Percentiles rank a stretch among this genome's conserved stretches.
These are phyloP conservation scores for Coelinius sp. DNA, from an alignment of 2,888 invertebrate species.

Conservation along the genomic window DNA sequence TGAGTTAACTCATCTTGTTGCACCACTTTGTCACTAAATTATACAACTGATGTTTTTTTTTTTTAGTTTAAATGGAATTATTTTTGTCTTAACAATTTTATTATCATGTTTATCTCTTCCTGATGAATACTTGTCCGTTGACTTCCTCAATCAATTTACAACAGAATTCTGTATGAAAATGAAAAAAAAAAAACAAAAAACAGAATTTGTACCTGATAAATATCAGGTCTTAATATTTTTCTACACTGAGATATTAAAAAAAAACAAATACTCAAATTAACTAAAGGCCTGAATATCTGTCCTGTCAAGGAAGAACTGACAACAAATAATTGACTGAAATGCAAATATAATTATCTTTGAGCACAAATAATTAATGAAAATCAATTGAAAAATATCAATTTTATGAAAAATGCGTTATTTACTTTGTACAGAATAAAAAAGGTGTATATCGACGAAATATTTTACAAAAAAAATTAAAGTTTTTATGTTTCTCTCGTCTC, in stretches of 20 bases:
- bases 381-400: neutral
- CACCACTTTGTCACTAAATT: too few relatives aligned
- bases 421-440: slow-evolving; percentile 21
- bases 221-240: slow-evolving; percentile 26
- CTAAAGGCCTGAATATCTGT: neutral
- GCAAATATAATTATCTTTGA: neutral
- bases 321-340: slow-evolving; percentile 13
- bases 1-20: too few relatives aligned
- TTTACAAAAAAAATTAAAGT: slow-evolving; percentile 4
- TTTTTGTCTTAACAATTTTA: slow-evolving; percentile 15
- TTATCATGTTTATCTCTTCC: slow-evolving; percentile 20
- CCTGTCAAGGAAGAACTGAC: slow-evolving; percentile 6
- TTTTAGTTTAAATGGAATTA: slow-evolving; percentile 5
- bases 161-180: neutral
- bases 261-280: slow-evolving; percentile 13
- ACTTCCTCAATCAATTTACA: neutral
- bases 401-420: slow-evolving; percentile 21
- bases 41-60: too few relatives aligned
- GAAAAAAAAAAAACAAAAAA: neutral
- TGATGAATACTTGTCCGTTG: neutral
- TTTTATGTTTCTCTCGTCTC: neutral
- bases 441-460: slow-evolving; percentile 5
- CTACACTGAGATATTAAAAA: neutral
- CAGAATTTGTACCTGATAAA: slow-evolving; percentile 19
- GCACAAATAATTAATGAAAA: slow-evolving; percentile 16